These are phyloP conservation scores for Cataglyphis altisquamis DNA, from an alignment of 2,888 invertebrate genomes.

Conservation along the genomic window DNA sequence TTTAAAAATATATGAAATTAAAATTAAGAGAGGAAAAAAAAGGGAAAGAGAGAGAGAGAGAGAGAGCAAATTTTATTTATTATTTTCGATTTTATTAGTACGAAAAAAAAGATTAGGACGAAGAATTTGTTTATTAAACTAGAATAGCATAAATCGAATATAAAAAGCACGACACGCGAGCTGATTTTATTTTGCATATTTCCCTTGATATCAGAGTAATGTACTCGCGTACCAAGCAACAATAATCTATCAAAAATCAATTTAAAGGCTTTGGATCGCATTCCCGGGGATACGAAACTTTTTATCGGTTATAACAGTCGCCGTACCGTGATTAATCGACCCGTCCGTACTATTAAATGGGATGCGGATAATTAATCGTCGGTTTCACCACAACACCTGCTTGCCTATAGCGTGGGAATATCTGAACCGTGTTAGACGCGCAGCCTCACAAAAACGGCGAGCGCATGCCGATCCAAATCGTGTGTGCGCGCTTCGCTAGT, in stretches of 20 bases:
- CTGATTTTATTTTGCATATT: background rate
- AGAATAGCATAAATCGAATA: background rate
- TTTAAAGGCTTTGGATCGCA: constrained; percentile 26
- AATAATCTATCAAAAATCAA: constrained; percentile 41
- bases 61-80: background rate
- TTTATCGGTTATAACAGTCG: constrained; percentile 52
- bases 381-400: constrained; percentile 55
- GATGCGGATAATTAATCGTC: constrained; percentile 58
- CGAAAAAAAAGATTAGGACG: background rate
- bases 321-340: constrained; percentile 51
- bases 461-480: constrained; percentile 44
- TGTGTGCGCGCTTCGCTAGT: background rate
- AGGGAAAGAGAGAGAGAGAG: background rate
- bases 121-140: background rate
- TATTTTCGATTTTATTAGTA: background rate
- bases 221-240: background rate
- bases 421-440: constrained; percentile 52
- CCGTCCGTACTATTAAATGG: constrained; percentile 53
- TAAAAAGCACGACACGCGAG: background rate
- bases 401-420: constrained; percentile 51
- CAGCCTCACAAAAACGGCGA: constrained; percentile 39
- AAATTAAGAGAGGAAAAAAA: background rate
- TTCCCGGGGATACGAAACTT: constrained; percentile 18
- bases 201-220: background rate
- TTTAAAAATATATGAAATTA: background rate